Conservation (phyloP, 2,113 vertebrate genomes). For the Balaenoptera acutorostrata region DNA sequence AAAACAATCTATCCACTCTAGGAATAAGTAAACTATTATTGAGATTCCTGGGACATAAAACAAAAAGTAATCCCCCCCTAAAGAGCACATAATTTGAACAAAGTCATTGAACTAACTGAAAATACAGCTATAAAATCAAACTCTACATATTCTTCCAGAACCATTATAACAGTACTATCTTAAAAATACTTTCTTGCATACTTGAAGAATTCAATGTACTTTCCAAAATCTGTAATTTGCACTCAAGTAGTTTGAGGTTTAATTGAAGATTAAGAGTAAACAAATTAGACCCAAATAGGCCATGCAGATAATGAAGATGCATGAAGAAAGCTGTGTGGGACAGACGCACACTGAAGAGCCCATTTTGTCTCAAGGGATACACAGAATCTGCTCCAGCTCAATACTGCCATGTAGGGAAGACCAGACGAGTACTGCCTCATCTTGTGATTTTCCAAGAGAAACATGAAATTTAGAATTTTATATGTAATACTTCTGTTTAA, state of each 20-base stretch:
- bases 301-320: neutral
- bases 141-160: neutral
- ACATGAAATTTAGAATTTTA: neutral
- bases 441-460: neutral
- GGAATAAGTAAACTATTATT: neutral
- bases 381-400: neutral
- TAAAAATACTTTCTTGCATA: neutral
- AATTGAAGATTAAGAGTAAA: neutral
- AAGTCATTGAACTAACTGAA: neutral
- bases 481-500: neutral
- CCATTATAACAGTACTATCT: neutral
- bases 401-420: neutral
- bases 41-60: neutral
- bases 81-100: neutral
- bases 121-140: neutral
- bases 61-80: neutral
- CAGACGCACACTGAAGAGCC: neutral
- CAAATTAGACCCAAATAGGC: neutral
- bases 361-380: accelerated
- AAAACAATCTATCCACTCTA: neutral
- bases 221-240: neutral
- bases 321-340: neutral
- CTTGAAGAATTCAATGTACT: neutral
- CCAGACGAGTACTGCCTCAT: neutral
- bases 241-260: neutral